Base-by-base conservation (phyloP, 2,113 vertebrate genomes). In the Trochalopteron elliotii region DNA sequence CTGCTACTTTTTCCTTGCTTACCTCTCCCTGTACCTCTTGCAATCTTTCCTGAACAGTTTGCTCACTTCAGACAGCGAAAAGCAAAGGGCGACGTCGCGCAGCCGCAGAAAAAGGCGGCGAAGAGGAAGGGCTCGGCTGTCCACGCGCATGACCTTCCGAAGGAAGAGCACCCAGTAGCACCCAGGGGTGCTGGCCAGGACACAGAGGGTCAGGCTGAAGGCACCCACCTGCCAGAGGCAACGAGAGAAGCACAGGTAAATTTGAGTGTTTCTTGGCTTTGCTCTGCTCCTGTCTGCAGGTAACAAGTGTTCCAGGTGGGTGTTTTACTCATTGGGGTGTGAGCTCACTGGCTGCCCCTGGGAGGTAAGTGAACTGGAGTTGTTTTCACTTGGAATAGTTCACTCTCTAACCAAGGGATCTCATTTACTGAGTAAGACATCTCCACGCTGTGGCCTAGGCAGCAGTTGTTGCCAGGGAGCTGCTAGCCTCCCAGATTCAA, bases 101-200 rank as follows among this genome's bases (percentile, higher is more conserved):
- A 98, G 97, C 27, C 97, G 95, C 96, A 97, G 98, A 96, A 98
- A 97, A 97, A 98, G 98, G 83, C 98, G 98, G 12, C 97, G 98
- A 97, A 97, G 98, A 97, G 98, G 98, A 97, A 97, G 98, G 93
- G 95, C 94, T 39, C 97, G 97, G 28, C 97, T 98, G 94, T 98
- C 97, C 22, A 94, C 98, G 12, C 94, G 94, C 55, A 96, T 98
- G 97, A 97, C 92, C 4, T 92, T 93, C 74, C 92, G 42, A 24
- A 95, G 97, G 97, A 97, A 98, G 97, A 97, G 96, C 56, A 57
- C 47, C 23, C 97, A 92, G 28, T 98, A 98, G 94, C 40, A 1
- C 9, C 90, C 31, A 64, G n/a, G 35, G 67, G 13, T 31, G 47
- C 57, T 63, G 72, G 47, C 11, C 18, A 22, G 11, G 40, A 19